phyloP scores from a whole-genome alignment of 2,888 invertebrate genomes.

The Drosophila cognata region DNA sequence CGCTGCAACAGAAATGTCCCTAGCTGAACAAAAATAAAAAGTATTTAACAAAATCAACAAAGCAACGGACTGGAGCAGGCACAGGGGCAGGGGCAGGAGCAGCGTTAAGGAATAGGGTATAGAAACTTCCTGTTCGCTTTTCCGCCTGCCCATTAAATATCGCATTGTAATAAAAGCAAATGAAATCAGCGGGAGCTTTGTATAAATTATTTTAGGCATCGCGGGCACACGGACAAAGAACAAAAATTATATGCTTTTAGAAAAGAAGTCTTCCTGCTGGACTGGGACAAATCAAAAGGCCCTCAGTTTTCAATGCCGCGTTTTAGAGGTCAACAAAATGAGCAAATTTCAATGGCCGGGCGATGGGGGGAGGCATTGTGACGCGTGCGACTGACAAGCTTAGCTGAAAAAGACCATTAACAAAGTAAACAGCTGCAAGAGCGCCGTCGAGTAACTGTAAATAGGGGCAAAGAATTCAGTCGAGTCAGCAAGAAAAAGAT shows the following conservation, averaged over 20 bases:
- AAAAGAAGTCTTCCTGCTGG: conserved; percentile 9
- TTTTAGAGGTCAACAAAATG: conserved; percentile 72
- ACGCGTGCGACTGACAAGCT: conserved; percentile 70
- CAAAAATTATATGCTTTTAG: conserved; percentile 13
- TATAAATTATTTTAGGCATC: conserved; percentile 76
- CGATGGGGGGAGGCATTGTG: conserved; percentile 2
- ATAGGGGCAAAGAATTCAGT: conserved; percentile 49
- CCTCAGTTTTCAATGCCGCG: conserved; percentile 66
- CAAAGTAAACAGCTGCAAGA: conserved; percentile 80
- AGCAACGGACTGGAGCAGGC: conserved; percentile 7
- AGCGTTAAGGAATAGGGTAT: neutral
- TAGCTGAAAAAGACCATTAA: conserved; percentile 80
- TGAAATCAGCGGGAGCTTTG: conserved; percentile 69
- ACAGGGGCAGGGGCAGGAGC: neutral
- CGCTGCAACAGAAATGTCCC: conserved; percentile 26
- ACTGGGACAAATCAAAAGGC: conserved; percentile 68
- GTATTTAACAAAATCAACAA: conserved; percentile 76
- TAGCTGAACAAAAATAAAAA: conserved; percentile 45
- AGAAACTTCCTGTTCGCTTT: conserved; percentile 19
- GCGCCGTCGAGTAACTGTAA: conserved; percentile 49
- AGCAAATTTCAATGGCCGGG: conserved; percentile 60
- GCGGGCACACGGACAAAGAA: conserved; percentile 43
- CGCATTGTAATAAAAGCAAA: conserved; percentile 65
- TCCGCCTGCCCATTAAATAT: conserved; percentile 48
- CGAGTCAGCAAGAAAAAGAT: conserved; percentile 63